Conservation (phyloP, 2,888 invertebrate genomes). For the Alviniconcha strummeri region DNA sequence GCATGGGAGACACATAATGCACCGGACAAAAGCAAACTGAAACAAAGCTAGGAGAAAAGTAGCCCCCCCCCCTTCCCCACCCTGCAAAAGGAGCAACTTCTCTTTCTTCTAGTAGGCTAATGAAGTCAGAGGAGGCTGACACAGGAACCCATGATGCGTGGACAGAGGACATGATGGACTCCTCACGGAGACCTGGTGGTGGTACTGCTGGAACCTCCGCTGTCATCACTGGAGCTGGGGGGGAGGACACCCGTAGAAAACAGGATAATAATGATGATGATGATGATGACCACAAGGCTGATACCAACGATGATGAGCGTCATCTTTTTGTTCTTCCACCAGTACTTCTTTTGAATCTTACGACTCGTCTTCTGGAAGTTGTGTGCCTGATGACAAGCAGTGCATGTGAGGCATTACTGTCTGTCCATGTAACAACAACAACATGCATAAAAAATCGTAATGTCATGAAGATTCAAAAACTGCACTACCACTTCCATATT, state of each 20-base stretch:
- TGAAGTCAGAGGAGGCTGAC: too few relatives aligned
- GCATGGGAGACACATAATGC: too few relatives aligned
- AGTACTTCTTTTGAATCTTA: conserved; percentile 68
- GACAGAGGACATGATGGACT: too few relatives aligned
- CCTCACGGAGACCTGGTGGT: conserved; percentile 31
- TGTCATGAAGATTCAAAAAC: neutral
- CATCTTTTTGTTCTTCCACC: conserved; percentile 73
- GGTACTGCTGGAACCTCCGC: conserved; percentile 35
- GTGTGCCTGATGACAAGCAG: conserved; percentile 57
- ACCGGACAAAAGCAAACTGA: too few relatives aligned
- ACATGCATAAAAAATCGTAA: neutral
- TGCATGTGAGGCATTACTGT: neutral
- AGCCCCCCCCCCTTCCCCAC: too few relatives aligned
- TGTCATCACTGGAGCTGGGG: conserved; percentile 38
- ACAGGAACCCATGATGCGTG: too few relatives aligned
- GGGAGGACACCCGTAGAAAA: conserved; percentile 67
- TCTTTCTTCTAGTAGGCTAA: too few relatives aligned
- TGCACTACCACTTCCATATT: too few relatives aligned
- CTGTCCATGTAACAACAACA: neutral
- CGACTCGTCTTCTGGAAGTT: conserved; percentile 68
- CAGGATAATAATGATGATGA: conserved; percentile 67
- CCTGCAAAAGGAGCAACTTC: too few relatives aligned
- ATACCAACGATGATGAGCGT: conserved; percentile 66
- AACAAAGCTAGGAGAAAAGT: too few relatives aligned
- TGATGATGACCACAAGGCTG: conserved; percentile 60